phyloP scores from a whole-genome alignment of 1,140 invertebrate genomes.

The Aradophagus sp. region DNA sequence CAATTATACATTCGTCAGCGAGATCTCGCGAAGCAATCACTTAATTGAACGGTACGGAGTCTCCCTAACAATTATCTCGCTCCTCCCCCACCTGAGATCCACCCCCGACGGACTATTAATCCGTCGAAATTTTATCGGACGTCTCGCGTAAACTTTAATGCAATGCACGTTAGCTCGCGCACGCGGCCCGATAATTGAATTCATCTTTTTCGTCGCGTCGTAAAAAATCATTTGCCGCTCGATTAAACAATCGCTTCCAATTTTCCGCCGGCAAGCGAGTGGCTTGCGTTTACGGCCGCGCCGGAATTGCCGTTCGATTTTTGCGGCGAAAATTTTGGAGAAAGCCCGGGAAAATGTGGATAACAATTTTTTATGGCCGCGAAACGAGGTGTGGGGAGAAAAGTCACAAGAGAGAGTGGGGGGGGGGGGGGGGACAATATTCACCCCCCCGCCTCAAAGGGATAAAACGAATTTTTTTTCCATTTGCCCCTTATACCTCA shows the following conservation, averaged over 20 bases:
- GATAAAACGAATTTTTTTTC: no score
- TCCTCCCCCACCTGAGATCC: no score
- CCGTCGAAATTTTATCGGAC: constrained; percentile 25
- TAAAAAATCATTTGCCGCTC: constrained; percentile 42
- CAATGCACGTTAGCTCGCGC: constrained; percentile 17
- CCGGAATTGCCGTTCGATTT: no score
- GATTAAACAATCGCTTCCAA: constrained; percentile 27
- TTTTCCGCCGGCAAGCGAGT: constrained; percentile 30
- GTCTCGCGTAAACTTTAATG: constrained; percentile 33
- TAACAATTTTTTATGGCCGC: no score
- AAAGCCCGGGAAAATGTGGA: no score
- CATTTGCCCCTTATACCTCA: no score
- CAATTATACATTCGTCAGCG: not conserved
- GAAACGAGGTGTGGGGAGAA: no score
- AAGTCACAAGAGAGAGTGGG: no score
- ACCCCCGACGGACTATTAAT: constrained; percentile 25
- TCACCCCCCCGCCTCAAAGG: no score
- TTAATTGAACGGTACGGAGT: constrained; percentile 30
- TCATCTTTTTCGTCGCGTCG: constrained; percentile 28
- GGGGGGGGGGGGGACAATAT: no score
- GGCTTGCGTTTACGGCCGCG: no score
- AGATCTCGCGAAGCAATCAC: constrained; percentile 29
- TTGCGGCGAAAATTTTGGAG: no score
- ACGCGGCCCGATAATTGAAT: constrained; percentile 42
- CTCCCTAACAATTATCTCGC: constrained; percentile 12